Evolutionary conservation across 2,113 vertebrate species (phyloP), one percentile per base, ranked within the genome.

Genomic region (Holacanthus passer): DNA sequence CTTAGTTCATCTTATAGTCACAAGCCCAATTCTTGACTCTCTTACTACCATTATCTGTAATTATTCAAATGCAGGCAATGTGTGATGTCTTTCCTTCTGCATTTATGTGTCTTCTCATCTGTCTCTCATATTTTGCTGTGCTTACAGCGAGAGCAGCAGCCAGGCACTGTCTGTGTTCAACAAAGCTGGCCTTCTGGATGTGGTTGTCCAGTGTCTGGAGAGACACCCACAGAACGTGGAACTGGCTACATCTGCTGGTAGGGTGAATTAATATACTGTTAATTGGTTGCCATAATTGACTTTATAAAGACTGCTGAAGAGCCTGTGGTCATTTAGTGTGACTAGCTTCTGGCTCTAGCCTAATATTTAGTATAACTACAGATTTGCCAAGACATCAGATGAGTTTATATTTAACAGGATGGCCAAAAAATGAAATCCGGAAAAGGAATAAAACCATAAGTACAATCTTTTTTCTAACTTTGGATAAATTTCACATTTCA

Each of bases 221-320:
- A 96, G 93, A 81, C 96, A 97, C 89, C 74, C 93, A 29, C 92
- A 96, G 13, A 97, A 96, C 29, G 82, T 96, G 60, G 96, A 98
- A 81, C 92, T 99, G 92, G 97, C 97, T 82, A 91, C 97, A 85
- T 97, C 97, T 82, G 97, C 96, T 90, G 98, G 98, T 99, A 90
- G 91, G 94, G 89, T 4, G 22, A n/a, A 74, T 14, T 10, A 32
- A 24, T 29, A 16, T 32, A 29, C 5, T 22, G 41, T 37, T 48
- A 19, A 63, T 4, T 37, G n/a, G 16, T 19, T 20, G 5, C 59
- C 11, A 22, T 20, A 14, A 2, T 24, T 27, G 3, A 7, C n/a
- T 74, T 22, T 17, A 5, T 68, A 27, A 75, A 45, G 20, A 11
- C 11, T 22, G 31, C 4, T 9, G 56, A 31, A 58, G 16, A 9